Base-by-base conservation (phyloP, 2,888 invertebrate genomes). In the Priocnemis perturbator region DNA sequence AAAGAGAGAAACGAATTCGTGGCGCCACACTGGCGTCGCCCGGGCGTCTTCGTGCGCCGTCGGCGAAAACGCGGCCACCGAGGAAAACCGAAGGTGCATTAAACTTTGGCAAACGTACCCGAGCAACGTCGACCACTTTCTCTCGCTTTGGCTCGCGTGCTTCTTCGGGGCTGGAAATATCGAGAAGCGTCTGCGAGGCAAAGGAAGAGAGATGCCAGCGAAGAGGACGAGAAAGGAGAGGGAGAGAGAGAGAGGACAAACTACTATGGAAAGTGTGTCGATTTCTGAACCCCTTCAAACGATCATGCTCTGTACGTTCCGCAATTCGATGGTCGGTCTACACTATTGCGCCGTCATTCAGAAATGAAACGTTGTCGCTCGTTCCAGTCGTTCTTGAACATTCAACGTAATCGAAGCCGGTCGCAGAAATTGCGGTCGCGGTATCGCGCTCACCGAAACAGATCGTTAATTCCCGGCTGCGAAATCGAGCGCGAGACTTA, bases 21-120 rank as follows among this genome's bases (percentile, higher is more conserved):
- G 87, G 86, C 87, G 87, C 87, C 87, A 82, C 73, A 73, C 71
- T 73, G 86, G 82, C 86, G 86, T 82, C 82, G 77, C 11, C n/a
- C 56, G 20, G 14, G 17, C 62, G 60, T 62, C 61, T 53, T 67
- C 67, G 58, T 69, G 60, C 77, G 73, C 64, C 70, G 74, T 67
- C 71, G 76, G 71, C 73, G 69, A 37, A 67, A 64, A 76, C 63
- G 64, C 67, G 65, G 55, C 72, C 71, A 37, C 75, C 75, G 11
- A 37, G 77, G 73, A 81, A 81, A 81, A 79, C 71, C 83, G 74
- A 79, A 81, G 77, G 79, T 79, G 82, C 84, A 83, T 83, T 82
- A 82, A 83, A 84, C 82, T 85, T 77, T 84, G 85, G 82, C 84
- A 82, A 82, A 73, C 75, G 73, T 76, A 77, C 78, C 70, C 58